Evolutionary conservation across 2,113 vertebrate species (phyloP).

Genomic region (Cottus gobio): DNA sequence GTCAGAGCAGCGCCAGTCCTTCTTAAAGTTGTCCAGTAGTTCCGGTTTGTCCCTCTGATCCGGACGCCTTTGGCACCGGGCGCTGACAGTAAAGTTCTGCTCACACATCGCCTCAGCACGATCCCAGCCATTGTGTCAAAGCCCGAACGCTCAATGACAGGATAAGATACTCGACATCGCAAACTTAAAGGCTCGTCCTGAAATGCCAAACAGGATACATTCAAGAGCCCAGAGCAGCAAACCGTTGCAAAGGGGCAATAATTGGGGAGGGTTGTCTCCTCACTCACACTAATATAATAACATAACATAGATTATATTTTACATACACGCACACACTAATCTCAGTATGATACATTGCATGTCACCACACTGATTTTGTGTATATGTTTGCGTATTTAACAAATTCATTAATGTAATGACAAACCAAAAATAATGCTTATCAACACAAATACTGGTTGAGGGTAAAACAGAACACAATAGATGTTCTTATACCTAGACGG

Average conservation of each 20-base stretch:
- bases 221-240: slow-evolving; percentile 24
- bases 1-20: slow-evolving; percentile 17
- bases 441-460: background rate
- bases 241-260: background rate
- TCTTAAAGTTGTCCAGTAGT: slow-evolving; percentile 21
- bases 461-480: background rate
- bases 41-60: background rate
- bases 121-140: slow-evolving; percentile 35
- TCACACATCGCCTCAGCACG: background rate
- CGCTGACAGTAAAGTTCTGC: slow-evolving; percentile 26
- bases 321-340: too few relatives aligned
- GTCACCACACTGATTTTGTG: background rate
- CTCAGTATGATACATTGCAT: background rate
- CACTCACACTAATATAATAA: background rate
- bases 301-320: too few relatives aligned
- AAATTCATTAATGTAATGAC: too few relatives aligned
- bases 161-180: background rate
- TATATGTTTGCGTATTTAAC: too few relatives aligned
- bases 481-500: background rate
- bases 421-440: too few relatives aligned
- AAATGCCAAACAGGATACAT: background rate
- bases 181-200: background rate
- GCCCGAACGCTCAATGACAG: too few relatives aligned
- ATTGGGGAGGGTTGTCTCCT: background rate
- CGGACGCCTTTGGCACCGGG: background rate